These are phyloP conservation scores for Popillia japonica DNA, from an alignment of 1,140 invertebrate genomes.

Conservation along the genomic window DNA sequence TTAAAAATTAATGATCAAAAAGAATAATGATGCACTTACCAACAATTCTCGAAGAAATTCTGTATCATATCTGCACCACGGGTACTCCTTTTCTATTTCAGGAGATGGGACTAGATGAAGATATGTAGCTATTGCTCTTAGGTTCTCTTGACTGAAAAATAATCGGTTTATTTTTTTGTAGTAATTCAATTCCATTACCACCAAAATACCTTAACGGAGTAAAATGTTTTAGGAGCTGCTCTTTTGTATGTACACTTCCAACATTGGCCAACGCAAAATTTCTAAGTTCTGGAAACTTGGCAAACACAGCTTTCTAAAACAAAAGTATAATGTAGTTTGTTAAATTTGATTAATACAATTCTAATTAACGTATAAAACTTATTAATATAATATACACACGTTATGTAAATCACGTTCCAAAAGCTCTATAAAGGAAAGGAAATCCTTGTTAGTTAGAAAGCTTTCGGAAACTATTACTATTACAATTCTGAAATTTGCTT, in stretches of 20 bases:
- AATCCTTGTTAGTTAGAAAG: no score
- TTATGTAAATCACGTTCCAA: no score
- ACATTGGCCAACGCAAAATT: constrained; percentile 94
- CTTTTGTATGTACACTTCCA: constrained; percentile 90
- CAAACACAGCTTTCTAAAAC: constrained; percentile 88
- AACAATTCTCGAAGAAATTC: constrained; percentile 87
- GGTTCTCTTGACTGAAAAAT: constrained; percentile 74
- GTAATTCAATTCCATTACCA: neutral
- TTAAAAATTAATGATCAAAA: no score
- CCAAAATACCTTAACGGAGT: constrained; percentile 70
- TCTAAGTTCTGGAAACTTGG: constrained; percentile 86
- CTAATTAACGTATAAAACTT: no score
- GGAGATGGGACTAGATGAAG: constrained; percentile 84
- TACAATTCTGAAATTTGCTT: no score
- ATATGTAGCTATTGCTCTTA: constrained; percentile 85
- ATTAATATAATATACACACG: no score
- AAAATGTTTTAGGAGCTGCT: constrained; percentile 88
- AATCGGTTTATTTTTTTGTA: neutral
- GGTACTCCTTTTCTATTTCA: constrained; percentile 70
- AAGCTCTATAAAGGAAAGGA: no score
- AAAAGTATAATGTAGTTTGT: constrained; percentile 23
- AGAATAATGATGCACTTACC: constrained; percentile 64
- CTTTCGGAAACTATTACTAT: no score
- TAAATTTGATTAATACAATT: no score
- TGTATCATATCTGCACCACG: constrained; percentile 80